Evolutionary conservation across 2,888 invertebrate species (phyloP), one percentile per base, ranked within the genome.

Genomic region (Steinernema scapterisci): DNA sequence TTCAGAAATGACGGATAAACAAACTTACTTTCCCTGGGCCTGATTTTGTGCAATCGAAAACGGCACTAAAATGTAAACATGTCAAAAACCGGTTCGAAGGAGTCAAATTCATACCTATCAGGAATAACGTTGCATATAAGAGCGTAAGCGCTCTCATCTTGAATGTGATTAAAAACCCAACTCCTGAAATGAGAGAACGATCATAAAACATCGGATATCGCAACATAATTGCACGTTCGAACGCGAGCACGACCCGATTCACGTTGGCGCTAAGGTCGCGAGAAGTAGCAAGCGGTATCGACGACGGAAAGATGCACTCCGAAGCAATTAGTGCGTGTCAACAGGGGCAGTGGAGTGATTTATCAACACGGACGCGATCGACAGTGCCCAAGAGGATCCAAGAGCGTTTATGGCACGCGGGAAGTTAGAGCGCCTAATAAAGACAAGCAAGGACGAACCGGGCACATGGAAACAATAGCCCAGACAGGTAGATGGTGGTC

Each of bases 361-460:
- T 25, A 63, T 63, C 63, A 63, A 63, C 63, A 63, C 38, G 38
- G 38, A 31, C 63, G 25, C 63, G 63, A 63, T 63, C 63, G 63
- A 25, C 38, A 38, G 38, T 38, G 38, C 38, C 38, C n/a, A n/a
- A n/a, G n/a, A 38, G 38, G 3, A 6, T 9, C 9, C 5, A 38
- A 38, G 38, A 38, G 38, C 38, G 3, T 9, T 52, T 52, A 11
- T 9, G 19, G 52, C 48, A 19, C 48, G 16, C 19, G 48, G 13
- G 48, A 16, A 16, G 5, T 19, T 48, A 7, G 2, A 21, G 52
- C 21, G 23, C 52, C 3, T 19, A 52, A n/a, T 9, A 11, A 23
- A 21, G 19, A 52, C 52, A 21, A 19, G 7, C 52, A 11, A 21
- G 11, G 21, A 23, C 3, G 11, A 21, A 11, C 16, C 48, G 16